Evolutionary conservation across 2,888 invertebrate genomes (phyloP).

Genomic region (Dyspetes luteomarginatus): DNA sequence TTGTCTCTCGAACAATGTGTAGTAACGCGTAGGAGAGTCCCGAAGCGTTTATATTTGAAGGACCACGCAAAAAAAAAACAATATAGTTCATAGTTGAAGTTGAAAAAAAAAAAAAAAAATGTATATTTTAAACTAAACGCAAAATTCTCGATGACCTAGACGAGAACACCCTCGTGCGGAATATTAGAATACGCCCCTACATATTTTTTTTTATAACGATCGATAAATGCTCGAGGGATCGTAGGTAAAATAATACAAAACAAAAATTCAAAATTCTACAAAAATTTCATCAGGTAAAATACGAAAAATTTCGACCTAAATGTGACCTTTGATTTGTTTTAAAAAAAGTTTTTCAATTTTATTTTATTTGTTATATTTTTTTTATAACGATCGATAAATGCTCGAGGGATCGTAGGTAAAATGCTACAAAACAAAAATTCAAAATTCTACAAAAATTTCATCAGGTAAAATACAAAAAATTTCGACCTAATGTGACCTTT

Average conservation of each 20-base stretch:
- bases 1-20: conserved; percentile 61
- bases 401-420: background rate
- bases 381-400: conserved; percentile 5
- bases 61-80: conserved; percentile 10
- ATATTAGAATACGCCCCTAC: conserved; percentile 22
- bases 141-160: background rate
- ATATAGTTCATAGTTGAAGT: background rate
- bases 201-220: conserved; percentile 5
- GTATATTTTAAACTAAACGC: conserved; percentile 1
- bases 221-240: conserved; percentile 15
- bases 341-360: too few species aligned
- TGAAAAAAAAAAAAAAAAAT: conserved; percentile 12
- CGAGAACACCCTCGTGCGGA: background rate
- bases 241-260: background rate
- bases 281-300: too few species aligned
- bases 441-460: too few species aligned
- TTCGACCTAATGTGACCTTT: too few species aligned
- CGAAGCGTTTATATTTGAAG: conserved; percentile 33
- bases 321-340: too few species aligned
- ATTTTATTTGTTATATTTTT: background rate
- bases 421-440: too few species aligned
- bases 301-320: too few species aligned
- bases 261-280: too few species aligned
- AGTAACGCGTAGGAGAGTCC: too few species aligned
- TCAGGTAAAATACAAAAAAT: too few species aligned